phyloP scores from a whole-genome alignment of 2,797 vertebrate species.

The Echiichthys vipera region DNA sequence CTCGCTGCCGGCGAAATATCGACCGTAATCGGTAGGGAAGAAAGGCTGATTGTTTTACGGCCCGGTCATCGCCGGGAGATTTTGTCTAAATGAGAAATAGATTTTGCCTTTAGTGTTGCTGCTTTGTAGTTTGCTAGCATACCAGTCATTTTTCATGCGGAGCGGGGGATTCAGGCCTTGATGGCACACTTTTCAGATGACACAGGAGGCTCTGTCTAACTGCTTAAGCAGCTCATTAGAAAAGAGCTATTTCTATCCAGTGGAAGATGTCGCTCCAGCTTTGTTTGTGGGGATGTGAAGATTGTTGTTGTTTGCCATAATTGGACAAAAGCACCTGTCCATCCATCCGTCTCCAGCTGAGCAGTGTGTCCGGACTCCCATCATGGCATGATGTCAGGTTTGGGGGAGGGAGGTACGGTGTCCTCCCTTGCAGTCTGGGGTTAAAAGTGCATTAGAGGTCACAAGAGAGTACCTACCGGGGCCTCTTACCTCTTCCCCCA shows the following conservation, averaged over 20 bases:
- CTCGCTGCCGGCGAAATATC: slow-evolving; percentile 38
- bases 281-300: slow-evolving; percentile 3
- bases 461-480: slow-evolving; percentile 50
- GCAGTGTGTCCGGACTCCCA: background rate
- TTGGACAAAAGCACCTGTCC: slow-evolving; percentile 37
- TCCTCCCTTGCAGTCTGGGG: slow-evolving; percentile 56
- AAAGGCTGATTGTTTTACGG: slow-evolving; percentile 52
- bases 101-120: slow-evolving; percentile 47
- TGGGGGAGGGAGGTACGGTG: background rate
- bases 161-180: slow-evolving; percentile 44
- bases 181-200: slow-evolving; percentile 52
- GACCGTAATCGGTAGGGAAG: slow-evolving; percentile 25
- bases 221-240: slow-evolving; percentile 67
- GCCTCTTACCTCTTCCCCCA: slow-evolving; percentile 50
- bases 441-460: slow-evolving; percentile 80
- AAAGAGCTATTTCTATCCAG: slow-evolving; percentile 37
- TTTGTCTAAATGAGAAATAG: slow-evolving; percentile 60
- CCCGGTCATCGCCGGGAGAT: slow-evolving; percentile 37
- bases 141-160: slow-evolving; percentile 49
- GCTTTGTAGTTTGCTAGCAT: slow-evolving; percentile 53
- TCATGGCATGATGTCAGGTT: slow-evolving; percentile 23
- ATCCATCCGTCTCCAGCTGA: slow-evolving; percentile 5
- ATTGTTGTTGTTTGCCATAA: slow-evolving; percentile 15
- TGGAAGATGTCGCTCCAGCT: slow-evolving; percentile 5
- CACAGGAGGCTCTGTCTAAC: slow-evolving; percentile 50